These are phyloP conservation scores for Tiphia femorata DNA, from an alignment of 2,888 invertebrate genomes.

Conservation along the genomic window DNA sequence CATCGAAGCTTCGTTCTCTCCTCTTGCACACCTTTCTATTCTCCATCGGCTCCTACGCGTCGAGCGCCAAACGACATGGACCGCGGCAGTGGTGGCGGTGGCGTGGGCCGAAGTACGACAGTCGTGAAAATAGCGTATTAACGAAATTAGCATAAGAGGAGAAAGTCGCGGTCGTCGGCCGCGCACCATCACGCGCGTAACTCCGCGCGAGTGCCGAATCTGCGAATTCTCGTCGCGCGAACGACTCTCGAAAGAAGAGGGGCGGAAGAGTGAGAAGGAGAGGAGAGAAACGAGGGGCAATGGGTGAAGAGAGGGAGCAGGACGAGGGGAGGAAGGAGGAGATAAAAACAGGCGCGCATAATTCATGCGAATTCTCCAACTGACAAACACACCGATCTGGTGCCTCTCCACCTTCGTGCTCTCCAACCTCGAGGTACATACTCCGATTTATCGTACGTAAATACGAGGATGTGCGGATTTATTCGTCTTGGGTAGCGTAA, in stretches of 20 bases:
- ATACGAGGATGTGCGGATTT: too few relatives aligned
- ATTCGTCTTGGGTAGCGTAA: too few relatives aligned
- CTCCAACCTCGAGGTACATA: too few relatives aligned
- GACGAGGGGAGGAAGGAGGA: not conserved
- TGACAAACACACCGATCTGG: not conserved
- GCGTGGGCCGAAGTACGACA: slow-evolving; percentile 32
- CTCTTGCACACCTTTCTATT: slow-evolving; percentile 3
- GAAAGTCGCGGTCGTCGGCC: slow-evolving; percentile 64
- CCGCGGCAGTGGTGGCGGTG: too few relatives aligned
- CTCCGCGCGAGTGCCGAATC: slow-evolving; percentile 42
- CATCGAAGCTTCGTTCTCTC: too few relatives aligned
- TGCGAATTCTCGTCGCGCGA: slow-evolving; percentile 39
- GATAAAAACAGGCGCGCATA: slow-evolving; percentile 11
- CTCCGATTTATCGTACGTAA: too few relatives aligned
- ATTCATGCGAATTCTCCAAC: slow-evolving; percentile 11
- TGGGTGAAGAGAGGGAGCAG: not conserved
- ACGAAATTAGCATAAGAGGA: slow-evolving; percentile 66
- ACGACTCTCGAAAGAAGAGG: slow-evolving; percentile 17
- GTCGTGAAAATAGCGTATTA: slow-evolving; percentile 61
- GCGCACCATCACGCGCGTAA: slow-evolving; percentile 36
- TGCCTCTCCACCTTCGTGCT: too few relatives aligned
- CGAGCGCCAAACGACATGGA: slow-evolving; percentile 21
- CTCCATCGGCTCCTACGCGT: too few relatives aligned
- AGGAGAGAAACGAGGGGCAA: slow-evolving; percentile 5
- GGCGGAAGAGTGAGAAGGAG: not conserved